Evolutionary conservation across 2,113 vertebrate species (phyloP).

Genomic region (Halichoerus grypus): DNA sequence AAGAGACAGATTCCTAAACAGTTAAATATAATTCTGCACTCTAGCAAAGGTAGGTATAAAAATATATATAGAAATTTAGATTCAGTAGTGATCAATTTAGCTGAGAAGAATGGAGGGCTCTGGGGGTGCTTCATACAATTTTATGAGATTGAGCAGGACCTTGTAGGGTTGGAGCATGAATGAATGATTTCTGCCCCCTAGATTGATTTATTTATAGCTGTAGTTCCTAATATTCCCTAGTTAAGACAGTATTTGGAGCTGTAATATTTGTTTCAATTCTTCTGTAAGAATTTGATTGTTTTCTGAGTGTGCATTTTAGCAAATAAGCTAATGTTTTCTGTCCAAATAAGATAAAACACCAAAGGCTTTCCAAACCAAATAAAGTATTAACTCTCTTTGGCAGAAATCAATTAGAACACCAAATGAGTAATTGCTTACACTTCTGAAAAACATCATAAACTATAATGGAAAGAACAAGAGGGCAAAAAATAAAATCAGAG

Average conservation of each 20-base stretch:
- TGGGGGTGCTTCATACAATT: background rate
- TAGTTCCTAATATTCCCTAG: background rate
- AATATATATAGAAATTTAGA: background rate
- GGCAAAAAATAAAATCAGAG: background rate
- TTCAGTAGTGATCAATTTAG: constrained; percentile 52
- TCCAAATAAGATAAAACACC: background rate
- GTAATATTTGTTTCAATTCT: constrained; percentile 38
- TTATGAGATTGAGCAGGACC: constrained; percentile 34
- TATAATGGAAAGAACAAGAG: constrained; percentile 15
- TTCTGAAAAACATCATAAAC: background rate
- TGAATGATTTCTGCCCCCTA: constrained; percentile 8
- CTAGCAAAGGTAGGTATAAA: background rate
- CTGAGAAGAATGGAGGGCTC: background rate
- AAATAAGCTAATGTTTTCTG: constrained; percentile 31
- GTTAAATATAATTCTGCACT: background rate
- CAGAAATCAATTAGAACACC: constrained; percentile 59
- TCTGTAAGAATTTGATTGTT: constrained; percentile 15
- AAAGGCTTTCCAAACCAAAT: background rate
- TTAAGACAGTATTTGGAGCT: background rate
- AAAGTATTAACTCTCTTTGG: constrained; percentile 47
- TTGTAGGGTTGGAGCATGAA: background rate
- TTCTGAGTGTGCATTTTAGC: constrained; percentile 27
- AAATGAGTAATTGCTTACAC: constrained; percentile 38
- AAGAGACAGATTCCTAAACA: background rate
- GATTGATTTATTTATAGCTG: constrained; percentile 11